Conservation (phyloP, 1,140 invertebrate genomes). For the Radopholus similis region DNA sequence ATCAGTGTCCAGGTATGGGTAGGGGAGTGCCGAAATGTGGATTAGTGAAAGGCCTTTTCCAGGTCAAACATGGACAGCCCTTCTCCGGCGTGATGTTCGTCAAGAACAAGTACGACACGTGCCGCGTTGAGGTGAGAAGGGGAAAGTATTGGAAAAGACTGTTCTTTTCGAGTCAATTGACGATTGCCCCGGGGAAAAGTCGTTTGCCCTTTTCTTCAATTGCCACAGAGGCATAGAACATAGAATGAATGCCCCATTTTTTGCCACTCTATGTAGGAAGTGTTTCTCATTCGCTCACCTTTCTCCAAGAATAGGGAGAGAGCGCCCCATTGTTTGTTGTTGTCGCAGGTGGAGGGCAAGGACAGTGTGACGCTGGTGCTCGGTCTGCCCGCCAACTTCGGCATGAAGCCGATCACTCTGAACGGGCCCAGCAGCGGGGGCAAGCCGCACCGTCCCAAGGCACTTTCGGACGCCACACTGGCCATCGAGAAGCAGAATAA, state of each 20-base stretch:
- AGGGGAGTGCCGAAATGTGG: not conserved
- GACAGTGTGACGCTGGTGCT: conserved; percentile 51
- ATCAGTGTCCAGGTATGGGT: conserved; percentile 54
- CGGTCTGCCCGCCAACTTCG: conserved; percentile 56
- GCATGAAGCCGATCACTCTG: conserved; percentile 58
- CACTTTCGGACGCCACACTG: not conserved
- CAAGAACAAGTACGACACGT: conserved; percentile 60
- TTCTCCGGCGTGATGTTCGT: conserved; percentile 60
- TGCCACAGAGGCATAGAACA: too few species aligned
- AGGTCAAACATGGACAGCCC: conserved; percentile 52
- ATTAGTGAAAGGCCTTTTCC: not conserved
- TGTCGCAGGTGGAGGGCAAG: conserved; percentile 21
- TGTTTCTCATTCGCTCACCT: too few species aligned
- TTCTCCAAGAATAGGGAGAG: too few species aligned
- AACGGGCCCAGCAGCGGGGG: conserved; percentile 22
- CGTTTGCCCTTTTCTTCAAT: too few species aligned
- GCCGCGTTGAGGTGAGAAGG: conserved; percentile 52
- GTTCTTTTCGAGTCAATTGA: not conserved
- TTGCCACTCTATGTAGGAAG: too few species aligned
- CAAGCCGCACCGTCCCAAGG: conserved; percentile 30
- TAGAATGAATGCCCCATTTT: too few species aligned
- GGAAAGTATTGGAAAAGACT: not conserved
- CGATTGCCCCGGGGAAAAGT: too few species aligned
- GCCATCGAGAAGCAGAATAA: conserved; percentile 9
- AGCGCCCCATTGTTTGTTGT: too few species aligned